These are phyloP conservation scores for Hylaeus volcanicus DNA, from an alignment of 1,140 invertebrate species.

Conservation along the genomic window DNA sequence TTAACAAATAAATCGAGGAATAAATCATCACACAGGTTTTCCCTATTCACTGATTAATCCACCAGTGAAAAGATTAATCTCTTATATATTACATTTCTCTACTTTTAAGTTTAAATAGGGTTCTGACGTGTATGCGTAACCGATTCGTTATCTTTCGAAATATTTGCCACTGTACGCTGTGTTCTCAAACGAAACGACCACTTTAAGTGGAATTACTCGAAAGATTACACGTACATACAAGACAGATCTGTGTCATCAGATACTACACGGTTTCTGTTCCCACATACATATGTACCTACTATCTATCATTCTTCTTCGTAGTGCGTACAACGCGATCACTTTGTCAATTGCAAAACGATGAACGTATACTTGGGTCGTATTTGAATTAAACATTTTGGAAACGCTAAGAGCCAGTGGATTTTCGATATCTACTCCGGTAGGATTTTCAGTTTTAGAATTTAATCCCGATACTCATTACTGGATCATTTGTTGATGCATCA, in stretches of 20 bases:
- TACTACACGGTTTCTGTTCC: background rate
- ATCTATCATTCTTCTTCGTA: background rate
- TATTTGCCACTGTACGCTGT: background rate
- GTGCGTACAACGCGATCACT: background rate
- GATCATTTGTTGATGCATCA: background rate
- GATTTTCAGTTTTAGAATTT: too few relatives aligned
- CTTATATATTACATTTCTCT: too few relatives aligned
- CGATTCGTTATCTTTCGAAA: conserved; percentile 10
- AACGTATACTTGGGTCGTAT: background rate
- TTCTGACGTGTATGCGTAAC: too few relatives aligned
- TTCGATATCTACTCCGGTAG: background rate
- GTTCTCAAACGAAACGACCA: background rate
- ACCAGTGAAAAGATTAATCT: too few relatives aligned
- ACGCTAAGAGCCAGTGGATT: too few relatives aligned
- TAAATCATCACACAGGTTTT: too few relatives aligned
- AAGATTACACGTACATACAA: background rate
- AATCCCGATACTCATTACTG: background rate
- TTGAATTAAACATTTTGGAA: background rate
- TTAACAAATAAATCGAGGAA: too few relatives aligned
- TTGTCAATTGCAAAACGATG: background rate
- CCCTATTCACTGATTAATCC: too few relatives aligned
- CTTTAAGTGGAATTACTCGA: conserved; percentile 10
- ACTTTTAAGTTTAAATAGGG: too few relatives aligned
- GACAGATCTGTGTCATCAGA: conserved; percentile 32
- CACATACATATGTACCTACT: background rate